Percentiles rank a stretch among this genome's conserved stretches.
Conservation (phyloP, 2,797 vertebrate genomes). For the Eremophila alpestris region DNA sequence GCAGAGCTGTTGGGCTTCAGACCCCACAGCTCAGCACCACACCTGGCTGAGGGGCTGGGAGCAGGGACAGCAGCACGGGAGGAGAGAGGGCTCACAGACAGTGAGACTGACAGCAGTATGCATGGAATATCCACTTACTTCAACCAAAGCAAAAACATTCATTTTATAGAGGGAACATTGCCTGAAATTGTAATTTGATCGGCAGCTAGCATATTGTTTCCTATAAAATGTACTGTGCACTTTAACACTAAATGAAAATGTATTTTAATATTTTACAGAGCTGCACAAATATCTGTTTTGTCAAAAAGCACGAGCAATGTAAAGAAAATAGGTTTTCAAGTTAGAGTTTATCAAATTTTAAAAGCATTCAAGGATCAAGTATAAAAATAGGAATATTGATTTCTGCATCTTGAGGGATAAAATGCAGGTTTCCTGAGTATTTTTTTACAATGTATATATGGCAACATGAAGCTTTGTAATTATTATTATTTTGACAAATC, state of each 20-base stretch:
- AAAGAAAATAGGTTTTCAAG: conserved; percentile 72
- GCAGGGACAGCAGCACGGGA: background rate
- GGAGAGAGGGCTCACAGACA: background rate
- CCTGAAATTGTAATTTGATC: background rate
- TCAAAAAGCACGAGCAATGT: conserved; percentile 71
- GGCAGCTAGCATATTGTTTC: conserved; percentile 72
- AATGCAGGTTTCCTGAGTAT: conserved; percentile 75
- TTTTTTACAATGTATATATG: conserved; percentile 82
- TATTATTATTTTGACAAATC: conserved; percentile 80
- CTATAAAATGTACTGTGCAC: conserved; percentile 81
- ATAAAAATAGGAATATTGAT: conserved; percentile 72
- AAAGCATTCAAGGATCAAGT: conserved; percentile 62
- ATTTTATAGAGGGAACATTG: background rate
- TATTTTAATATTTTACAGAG: conserved; percentile 75
- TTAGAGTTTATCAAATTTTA: conserved; percentile 63
- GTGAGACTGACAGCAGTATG: background rate
- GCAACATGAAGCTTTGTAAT: conserved; percentile 80
- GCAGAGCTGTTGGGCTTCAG: background rate
- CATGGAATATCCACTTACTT: background rate
- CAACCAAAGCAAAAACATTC: conserved; percentile 12
- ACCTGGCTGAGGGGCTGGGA: background rate
- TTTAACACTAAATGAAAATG: conserved; percentile 81
- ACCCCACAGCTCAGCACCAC: background rate
- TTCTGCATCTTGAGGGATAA: conserved; percentile 73
- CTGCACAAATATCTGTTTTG: conserved; percentile 78